Evolutionary conservation across 2,113 vertebrate genomes (phyloP).

Genomic region (Sphyrna mokarran): DNA sequence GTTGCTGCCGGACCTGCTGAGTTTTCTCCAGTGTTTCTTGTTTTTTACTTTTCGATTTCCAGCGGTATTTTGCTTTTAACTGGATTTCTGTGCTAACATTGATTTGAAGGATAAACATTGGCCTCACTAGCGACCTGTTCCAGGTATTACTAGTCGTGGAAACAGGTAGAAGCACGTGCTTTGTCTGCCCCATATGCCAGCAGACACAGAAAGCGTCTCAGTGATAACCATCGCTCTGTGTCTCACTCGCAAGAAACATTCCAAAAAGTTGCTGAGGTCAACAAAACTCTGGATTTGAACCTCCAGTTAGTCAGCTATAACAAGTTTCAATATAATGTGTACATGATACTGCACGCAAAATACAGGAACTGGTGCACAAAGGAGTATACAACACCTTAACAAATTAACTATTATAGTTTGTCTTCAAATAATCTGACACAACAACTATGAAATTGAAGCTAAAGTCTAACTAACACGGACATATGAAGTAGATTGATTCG

Average conservation of each 20-base stretch:
- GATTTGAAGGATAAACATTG: not conserved
- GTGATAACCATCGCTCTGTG: not conserved
- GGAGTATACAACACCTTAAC: not conserved
- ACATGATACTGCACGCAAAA: not conserved
- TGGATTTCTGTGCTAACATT: not conserved
- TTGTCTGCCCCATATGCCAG: too few relatives aligned
- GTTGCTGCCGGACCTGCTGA: too few relatives aligned
- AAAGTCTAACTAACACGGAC: not conserved
- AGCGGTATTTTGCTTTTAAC: too few relatives aligned
- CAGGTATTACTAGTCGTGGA: too few relatives aligned
- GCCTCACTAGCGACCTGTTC: not conserved
- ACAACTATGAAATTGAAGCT: not conserved
- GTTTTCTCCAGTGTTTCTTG: too few relatives aligned
- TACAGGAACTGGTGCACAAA: not conserved
- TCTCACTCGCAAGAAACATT: not conserved
- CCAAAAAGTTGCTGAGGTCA: not conserved
- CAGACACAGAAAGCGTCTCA: too few relatives aligned
- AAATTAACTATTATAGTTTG: not conserved
- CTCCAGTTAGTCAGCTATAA: not conserved
- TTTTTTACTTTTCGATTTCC: too few relatives aligned
- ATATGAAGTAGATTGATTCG: not conserved
- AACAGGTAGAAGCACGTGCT: too few relatives aligned
- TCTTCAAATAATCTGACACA: not conserved
- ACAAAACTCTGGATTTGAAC: not conserved
- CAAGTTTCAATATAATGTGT: not conserved